Base-by-base conservation (phyloP, 2,113 vertebrate species). In the Indicator maculatus region DNA sequence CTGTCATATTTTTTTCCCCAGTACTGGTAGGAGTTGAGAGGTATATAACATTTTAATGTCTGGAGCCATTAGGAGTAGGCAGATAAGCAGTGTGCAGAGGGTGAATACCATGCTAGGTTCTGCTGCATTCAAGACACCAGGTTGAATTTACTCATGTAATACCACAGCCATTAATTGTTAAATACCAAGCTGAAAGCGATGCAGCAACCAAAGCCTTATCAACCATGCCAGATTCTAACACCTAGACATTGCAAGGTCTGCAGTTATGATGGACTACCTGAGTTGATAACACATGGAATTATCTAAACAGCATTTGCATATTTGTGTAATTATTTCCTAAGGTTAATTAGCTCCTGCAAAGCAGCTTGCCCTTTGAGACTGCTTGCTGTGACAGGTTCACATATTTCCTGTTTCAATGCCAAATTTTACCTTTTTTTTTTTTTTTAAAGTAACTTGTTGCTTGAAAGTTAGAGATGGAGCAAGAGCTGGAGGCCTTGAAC, bases 261-360 rank as follows among this genome's bases (percentile, higher is more conserved):
- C 96, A 97, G 97, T 96, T 97, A 97, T 98, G 98, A 99, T 98
- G 98, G 98, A 99, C 98, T 99, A 98, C 98, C 98, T 98, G 98
- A 98, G 97, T 97, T 97, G 97, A 98, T 98, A 98, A 98, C 97
- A 98, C 96, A 98, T 93, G 98, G 98, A 99, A 99, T 98, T 98
- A 99, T 98, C 98, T 98, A 99, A 98, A 98, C 98, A 98, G 96
- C 97, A 99, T 99, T 99, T 99, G 98, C 99, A 99, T 99, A 99
- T 98, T 98, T 98, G 98, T 98, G 98, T 99, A 99, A 99, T 99
- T 99, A 99, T 99, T 99, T 99, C 97, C 98, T 97, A 98, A 98
- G 98, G 98, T 99, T 99, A 99, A 99, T 99, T 99, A 98, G 98
- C 98, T 98, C 98, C 98, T 98, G 98, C 98, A 98, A 98, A 98